Evolutionary conservation across 1,140 invertebrate species (phyloP).

Genomic region (Drosophila ambigua): DNA sequence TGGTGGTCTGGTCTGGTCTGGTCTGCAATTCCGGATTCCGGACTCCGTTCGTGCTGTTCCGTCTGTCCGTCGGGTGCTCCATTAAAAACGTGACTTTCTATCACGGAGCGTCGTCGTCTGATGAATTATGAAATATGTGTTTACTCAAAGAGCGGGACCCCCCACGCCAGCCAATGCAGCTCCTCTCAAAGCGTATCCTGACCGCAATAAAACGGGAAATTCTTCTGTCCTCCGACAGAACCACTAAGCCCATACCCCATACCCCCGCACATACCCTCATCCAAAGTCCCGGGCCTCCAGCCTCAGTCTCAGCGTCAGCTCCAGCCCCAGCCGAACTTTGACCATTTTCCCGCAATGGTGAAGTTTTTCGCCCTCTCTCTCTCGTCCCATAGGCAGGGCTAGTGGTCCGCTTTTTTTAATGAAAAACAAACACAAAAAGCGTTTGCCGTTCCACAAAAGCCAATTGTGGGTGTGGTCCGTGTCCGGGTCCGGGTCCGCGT

Average conservation of each 20-base stretch:
- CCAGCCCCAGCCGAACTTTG: conserved; percentile 57
- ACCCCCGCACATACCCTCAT: no score
- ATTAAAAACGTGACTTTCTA: conserved; percentile 78
- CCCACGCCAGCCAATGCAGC: conserved; percentile 6
- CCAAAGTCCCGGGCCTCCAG: conserved; percentile 23
- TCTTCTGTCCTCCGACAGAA: conserved; percentile 1
- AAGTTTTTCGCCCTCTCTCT: conserved; percentile 19
- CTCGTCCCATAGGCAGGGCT: background rate
- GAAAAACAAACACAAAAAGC: conserved; percentile 76
- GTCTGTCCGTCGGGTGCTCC: conserved; percentile 44
- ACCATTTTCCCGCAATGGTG: conserved; percentile 60
- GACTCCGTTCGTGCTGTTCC: conserved; percentile 1
- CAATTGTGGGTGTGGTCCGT: conserved; percentile 72
- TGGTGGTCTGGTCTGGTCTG: background rate
- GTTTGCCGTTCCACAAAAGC: conserved; percentile 67
- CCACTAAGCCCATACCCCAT: no score
- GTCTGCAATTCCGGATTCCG: no score
- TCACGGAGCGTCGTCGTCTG: conserved; percentile 38
- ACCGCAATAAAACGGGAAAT: conserved; percentile 77
- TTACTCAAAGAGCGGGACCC: conserved; percentile 54
- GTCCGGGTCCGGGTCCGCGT: background rate
- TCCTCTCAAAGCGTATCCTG: conserved; percentile 61
- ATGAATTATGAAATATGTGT: conserved; percentile 78
- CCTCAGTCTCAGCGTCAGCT: no score
- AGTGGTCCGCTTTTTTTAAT: conserved; percentile 67